Conservation (phyloP, 2,113 vertebrate species). For the Corvus cornix region DNA sequence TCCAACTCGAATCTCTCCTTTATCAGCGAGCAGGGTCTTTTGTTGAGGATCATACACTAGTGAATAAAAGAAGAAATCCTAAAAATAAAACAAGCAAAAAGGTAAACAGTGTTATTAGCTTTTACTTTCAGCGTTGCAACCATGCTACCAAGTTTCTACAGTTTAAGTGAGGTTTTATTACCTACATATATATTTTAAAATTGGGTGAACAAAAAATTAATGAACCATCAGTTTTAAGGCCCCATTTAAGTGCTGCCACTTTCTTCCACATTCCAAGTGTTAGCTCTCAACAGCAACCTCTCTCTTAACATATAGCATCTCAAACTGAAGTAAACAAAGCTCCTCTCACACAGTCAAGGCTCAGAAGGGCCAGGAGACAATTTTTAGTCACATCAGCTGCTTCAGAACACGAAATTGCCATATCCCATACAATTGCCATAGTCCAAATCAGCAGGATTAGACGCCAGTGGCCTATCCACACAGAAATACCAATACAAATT, state of each 20-base stretch:
- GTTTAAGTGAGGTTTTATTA: not conserved
- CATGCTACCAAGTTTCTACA: not conserved
- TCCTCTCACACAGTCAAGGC: not conserved
- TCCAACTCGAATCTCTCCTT: slow-evolving; percentile 96
- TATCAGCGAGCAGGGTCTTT: slow-evolving; percentile 96
- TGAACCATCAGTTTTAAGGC: not conserved
- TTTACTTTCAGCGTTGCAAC: not conserved
- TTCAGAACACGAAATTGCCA: not conserved
- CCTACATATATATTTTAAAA: not conserved
- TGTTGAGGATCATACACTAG: slow-evolving; percentile 98
- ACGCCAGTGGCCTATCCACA: not conserved
- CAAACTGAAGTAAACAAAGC: not conserved
- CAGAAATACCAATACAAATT: not conserved
- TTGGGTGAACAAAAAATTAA: not conserved
- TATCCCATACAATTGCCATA: not conserved
- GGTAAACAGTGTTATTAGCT: not conserved
- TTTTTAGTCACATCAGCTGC: not conserved
- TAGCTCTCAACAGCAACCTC: not conserved
- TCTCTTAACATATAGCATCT: not conserved
- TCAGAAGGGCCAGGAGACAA: not conserved
- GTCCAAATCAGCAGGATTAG: not conserved
- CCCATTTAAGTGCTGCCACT: not conserved
- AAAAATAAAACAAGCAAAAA: slow-evolving; percentile 46
- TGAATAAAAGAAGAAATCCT: slow-evolving; percentile 99
- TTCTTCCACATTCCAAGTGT: not conserved